Base-by-base conservation (phyloP, 2,113 vertebrate species). In the Redunca redunca region DNA sequence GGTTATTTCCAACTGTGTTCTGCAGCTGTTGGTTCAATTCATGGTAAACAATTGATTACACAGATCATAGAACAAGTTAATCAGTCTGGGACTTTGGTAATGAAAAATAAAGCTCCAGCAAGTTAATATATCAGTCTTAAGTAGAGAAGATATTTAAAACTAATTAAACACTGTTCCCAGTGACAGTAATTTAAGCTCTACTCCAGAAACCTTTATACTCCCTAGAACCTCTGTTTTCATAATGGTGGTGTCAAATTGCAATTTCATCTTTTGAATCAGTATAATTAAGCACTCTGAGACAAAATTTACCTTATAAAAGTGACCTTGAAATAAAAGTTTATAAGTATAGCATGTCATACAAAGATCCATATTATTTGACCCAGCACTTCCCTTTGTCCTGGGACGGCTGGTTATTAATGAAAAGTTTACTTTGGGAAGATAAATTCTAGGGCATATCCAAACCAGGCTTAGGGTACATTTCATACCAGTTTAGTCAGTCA, bases 41-140 rank as follows among this genome's bases (percentile, higher is more conserved):
- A 89, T 1, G 16, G 86, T 91, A 97, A 98, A 97, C 96, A 98
- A 97, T 81, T 97, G 98, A 98, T 98, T 96, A 95, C 80, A 96
- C 94, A 98, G 97, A 97, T 97, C 94, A 95, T 33, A 98, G 92
- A 90, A 90, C 92, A 97, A 97, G 91, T 94, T 97, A 98, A 98
- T 98, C 97, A 97, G 89, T 90, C 88, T 97, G 86, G 52, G 95
- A 89, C 74, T 93, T 91, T 92, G 25, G 40, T 95, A 97, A 97
- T 97, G 91, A 97, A 98, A 97, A 97, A 96, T 82, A 97, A 96
- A 97, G 80, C 86, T 62, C 71, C 15, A 62, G 89, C 50, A 95
- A 97, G 98, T 98, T 98, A 97, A 96, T 97, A 97, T 91, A 97
- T 97, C 97, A 97, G 80, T 80, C 58, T 93, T 97, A 97, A 98